A percentile compares a stretch with the other conserved stretches of the same genome.
These are phyloP conservation scores for Tanaodytes sp. DNA, from an alignment of 2,888 invertebrate genomes.

Conservation along the genomic window DNA sequence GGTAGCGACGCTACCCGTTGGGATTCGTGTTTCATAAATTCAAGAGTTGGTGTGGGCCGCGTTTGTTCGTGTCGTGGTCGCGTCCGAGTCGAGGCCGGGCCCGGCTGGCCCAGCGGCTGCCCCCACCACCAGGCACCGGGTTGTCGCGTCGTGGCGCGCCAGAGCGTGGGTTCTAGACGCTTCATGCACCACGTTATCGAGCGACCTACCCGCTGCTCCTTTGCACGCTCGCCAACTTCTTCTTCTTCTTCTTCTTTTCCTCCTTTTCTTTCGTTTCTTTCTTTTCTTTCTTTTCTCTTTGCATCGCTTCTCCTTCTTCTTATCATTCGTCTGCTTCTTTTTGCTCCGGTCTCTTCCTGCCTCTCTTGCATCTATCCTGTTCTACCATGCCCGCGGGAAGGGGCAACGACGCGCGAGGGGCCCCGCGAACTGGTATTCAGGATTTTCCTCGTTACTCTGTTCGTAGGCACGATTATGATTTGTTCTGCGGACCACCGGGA, in stretches of 20 bases:
- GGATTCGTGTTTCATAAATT: constrained; percentile 67
- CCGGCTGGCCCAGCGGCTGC: constrained; percentile 56
- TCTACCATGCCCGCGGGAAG: constrained; percentile 37
- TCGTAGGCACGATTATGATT: constrained; percentile 70
- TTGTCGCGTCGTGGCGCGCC: constrained; percentile 59
- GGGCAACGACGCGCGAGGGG: too few relatives aligned
- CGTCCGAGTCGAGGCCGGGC: constrained; percentile 50
- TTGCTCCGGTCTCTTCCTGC: constrained; percentile 33
- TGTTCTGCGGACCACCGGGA: constrained; percentile 69
- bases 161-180: constrained; percentile 65
- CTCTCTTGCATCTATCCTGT: constrained; percentile 38
- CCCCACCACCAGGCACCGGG: constrained; percentile 50
- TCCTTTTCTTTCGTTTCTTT: constrained; percentile 47
- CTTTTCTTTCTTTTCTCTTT: too few relatives aligned
- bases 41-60: constrained; percentile 61
- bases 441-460: constrained; percentile 65
- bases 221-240: constrained; percentile 59
- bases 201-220: constrained; percentile 63
- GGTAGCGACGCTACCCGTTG: constrained; percentile 52
- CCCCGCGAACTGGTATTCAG: constrained; percentile 58
- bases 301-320: too few relatives aligned
- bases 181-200: constrained; percentile 65
- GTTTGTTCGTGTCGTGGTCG: constrained; percentile 56
- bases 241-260: constrained; percentile 48
- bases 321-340: constrained; percentile 47